phyloP scores from a whole-genome alignment of 1,140 invertebrate genomes.

The Brachionus rotundiformis region DNA sequence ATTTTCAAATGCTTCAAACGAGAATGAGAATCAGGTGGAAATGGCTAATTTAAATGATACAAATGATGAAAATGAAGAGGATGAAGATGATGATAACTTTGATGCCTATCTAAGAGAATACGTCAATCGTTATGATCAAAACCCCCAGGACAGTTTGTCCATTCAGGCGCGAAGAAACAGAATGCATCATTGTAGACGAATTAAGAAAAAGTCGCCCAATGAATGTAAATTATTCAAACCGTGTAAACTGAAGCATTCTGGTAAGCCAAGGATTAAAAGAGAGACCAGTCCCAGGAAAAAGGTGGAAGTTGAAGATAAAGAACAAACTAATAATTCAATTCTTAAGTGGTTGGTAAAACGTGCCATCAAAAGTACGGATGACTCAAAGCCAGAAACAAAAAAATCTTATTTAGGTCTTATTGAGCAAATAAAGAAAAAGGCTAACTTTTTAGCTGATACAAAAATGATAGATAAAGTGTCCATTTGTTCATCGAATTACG shows the following conservation, averaged over 20 bases:
- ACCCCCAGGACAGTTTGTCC: background rate
- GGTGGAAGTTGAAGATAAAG: background rate
- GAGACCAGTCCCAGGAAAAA: background rate
- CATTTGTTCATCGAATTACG: slow-evolving; percentile 40
- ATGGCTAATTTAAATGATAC: background rate
- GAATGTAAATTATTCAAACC: slow-evolving; percentile 17
- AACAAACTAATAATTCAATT: background rate
- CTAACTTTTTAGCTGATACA: slow-evolving; percentile 17
- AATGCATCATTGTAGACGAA: background rate
- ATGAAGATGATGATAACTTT: slow-evolving; percentile 48
- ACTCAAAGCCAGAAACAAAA: background rate
- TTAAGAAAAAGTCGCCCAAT: background rate
- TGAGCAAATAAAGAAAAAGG: slow-evolving; percentile 42
- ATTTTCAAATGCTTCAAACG: background rate
- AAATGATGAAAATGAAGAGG: background rate
- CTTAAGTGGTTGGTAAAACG: slow-evolving; percentile 25
- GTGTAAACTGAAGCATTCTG: background rate
- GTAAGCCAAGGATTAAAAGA: background rate
- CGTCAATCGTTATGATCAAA: slow-evolving; percentile 26
- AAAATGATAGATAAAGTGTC: slow-evolving; percentile 50
- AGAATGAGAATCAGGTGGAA: slow-evolving; percentile 8
- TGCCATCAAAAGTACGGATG: background rate
- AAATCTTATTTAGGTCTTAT: slow-evolving; percentile 7
- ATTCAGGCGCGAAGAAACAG: background rate
- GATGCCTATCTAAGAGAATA: slow-evolving; percentile 49